phyloP scores from a whole-genome alignment of 2,113 vertebrate species.

The Steatornis caripensis region DNA sequence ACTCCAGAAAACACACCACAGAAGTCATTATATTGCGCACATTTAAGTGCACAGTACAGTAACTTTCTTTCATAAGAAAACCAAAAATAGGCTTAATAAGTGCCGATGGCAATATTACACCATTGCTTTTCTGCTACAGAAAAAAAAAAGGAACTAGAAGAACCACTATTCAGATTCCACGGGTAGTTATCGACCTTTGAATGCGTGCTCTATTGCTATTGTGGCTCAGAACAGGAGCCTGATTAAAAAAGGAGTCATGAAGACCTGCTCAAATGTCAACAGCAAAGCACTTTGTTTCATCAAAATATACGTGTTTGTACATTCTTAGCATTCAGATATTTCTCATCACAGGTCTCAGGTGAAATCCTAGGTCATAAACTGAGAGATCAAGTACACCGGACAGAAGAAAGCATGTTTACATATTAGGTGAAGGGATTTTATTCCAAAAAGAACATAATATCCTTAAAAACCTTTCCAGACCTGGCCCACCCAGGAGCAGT shows the following conservation, averaged over 20 bases:
- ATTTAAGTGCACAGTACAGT: background rate
- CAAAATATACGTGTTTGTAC: background rate
- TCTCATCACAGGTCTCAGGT: background rate
- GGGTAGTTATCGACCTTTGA: background rate
- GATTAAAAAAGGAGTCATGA: background rate
- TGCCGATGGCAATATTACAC: background rate
- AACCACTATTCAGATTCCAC: background rate
- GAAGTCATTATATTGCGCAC: background rate
- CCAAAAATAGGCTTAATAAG: background rate
- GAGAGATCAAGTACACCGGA: background rate
- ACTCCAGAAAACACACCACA: background rate
- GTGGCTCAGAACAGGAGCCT: background rate
- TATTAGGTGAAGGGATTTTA: background rate
- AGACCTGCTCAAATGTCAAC: background rate
- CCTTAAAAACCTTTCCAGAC: constrained; percentile 8
- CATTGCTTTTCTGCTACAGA: background rate
- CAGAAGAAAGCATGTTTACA: background rate
- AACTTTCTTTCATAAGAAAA: background rate
- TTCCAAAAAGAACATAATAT: background rate
- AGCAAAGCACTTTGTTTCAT: background rate
- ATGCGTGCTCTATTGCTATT: background rate
- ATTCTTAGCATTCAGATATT: background rate
- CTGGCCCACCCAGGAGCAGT: constrained; percentile 21
- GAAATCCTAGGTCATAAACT: background rate
- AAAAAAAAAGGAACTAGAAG: background rate